These are phyloP conservation scores for Mizuhopecten yessoensis DNA, from an alignment of 1,140 invertebrate species.

Conservation along the genomic window DNA sequence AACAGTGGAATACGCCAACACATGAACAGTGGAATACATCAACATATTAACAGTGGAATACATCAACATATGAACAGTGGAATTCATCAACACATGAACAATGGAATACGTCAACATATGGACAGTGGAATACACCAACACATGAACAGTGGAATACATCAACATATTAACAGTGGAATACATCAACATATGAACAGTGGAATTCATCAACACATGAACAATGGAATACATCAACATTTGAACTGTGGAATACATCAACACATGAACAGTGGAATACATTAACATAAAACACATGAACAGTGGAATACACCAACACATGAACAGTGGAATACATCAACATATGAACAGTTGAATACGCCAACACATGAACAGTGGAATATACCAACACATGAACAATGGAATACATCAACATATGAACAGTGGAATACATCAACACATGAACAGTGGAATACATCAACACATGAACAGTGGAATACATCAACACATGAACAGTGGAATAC, in stretches of 20 bases:
- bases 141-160: neutral
- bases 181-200: neutral
- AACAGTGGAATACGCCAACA: no score
- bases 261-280: neutral
- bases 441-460: neutral
- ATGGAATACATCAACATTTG: neutral
- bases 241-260: neutral
- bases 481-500: neutral
- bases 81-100: no score
- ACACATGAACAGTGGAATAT: no score
- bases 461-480: neutral
- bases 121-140: neutral
- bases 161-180: neutral
- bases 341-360: no score
- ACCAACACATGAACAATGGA: no score
- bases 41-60: no score
- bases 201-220: neutral
- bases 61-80: no score
- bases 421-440: no score
- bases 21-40: no score
- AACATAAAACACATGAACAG: neutral
- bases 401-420: no score
- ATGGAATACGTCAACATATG: neutral
- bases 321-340: no score
- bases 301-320: neutral